These are phyloP conservation scores for Theonella swinhoei DNA, from an alignment of 37 sponge, comb jelly and placozoan species.

Conservation along the genomic window DNA sequence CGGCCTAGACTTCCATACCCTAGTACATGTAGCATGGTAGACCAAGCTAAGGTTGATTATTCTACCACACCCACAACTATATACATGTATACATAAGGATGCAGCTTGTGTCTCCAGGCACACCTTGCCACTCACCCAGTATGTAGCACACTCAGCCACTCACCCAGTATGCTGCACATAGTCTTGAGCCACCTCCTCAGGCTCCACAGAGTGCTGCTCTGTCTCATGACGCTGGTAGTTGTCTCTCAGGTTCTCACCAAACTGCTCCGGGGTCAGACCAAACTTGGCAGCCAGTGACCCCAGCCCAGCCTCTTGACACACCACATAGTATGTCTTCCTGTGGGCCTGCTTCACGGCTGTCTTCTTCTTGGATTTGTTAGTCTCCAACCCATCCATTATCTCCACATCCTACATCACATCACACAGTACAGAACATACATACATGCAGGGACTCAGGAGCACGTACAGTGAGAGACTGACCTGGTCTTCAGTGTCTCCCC, in stretches of 20 bases:
- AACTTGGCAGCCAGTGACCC: constrained; percentile 87
- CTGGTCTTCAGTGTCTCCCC: background rate
- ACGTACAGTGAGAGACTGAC: too few relatives aligned
- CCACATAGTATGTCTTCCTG: constrained; percentile 79
- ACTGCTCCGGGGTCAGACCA: constrained; percentile 94
- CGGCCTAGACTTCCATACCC: too few relatives aligned
- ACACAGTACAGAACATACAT: background rate
- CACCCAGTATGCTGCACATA: constrained; percentile 72
- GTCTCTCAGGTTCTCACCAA: constrained; percentile 94
- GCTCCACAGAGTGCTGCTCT: constrained; percentile 86
- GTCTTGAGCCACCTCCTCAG: constrained; percentile 88
- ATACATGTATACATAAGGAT: too few relatives aligned
- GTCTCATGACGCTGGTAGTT: constrained; percentile 95
- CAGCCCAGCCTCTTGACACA: constrained; percentile 90
- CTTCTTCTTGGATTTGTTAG: background rate
- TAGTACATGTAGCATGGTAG: too few relatives aligned
- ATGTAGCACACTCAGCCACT: too few relatives aligned
- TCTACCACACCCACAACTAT: too few relatives aligned
- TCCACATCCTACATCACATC: background rate
- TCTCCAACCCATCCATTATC: constrained; percentile 12
- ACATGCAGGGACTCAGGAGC: too few relatives aligned
- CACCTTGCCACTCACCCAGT: too few relatives aligned
- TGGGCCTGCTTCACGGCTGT: constrained; percentile 46
- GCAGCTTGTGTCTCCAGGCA: too few relatives aligned
- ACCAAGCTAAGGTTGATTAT: too few relatives aligned